Evolutionary conservation across 2,113 vertebrate species (phyloP).

Genomic region (Lutjanus erythropterus): DNA sequence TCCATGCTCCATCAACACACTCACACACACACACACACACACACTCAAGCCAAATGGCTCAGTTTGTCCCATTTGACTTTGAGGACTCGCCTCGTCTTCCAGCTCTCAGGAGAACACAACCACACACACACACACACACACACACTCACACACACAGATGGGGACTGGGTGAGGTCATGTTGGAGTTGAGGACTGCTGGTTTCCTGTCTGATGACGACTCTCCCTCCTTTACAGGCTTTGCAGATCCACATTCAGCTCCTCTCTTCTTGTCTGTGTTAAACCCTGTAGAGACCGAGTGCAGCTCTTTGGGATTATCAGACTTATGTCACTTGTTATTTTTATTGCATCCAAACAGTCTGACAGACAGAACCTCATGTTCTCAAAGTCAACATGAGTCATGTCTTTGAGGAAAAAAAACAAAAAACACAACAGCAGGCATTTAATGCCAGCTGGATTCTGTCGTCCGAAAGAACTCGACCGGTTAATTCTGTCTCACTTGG

Average conservation of each 20-base stretch:
- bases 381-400: not conserved
- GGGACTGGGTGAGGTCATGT: constrained; percentile 73
- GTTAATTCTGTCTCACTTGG: not conserved
- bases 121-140: constrained; percentile 9
- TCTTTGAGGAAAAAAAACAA: too few relatives aligned
- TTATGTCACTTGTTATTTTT: constrained; percentile 11
- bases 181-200: constrained; percentile 64
- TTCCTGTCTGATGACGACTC: constrained; percentile 69
- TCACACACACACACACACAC: constrained; percentile 7
- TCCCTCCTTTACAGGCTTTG: constrained; percentile 9
- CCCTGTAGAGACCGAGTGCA: not conserved
- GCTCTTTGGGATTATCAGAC: constrained; percentile 8
- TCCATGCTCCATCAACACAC: constrained; percentile 37
- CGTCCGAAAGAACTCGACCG: not conserved
- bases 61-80: constrained; percentile 36
- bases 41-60: constrained; percentile 21
- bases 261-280: not conserved
- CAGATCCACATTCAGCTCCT: not conserved
- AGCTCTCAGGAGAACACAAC: constrained; percentile 33
- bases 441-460: not conserved
- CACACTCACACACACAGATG: constrained; percentile 12
- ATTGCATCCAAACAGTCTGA: not conserved
- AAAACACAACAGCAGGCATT: not conserved
- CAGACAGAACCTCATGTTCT: not conserved
- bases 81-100: constrained; percentile 30